A percentile compares a stretch with the other conserved stretches of the same genome.
These are phyloP conservation scores for Stenichneumon culpator DNA, from an alignment of 2,888 invertebrate species.

Conservation along the genomic window DNA sequence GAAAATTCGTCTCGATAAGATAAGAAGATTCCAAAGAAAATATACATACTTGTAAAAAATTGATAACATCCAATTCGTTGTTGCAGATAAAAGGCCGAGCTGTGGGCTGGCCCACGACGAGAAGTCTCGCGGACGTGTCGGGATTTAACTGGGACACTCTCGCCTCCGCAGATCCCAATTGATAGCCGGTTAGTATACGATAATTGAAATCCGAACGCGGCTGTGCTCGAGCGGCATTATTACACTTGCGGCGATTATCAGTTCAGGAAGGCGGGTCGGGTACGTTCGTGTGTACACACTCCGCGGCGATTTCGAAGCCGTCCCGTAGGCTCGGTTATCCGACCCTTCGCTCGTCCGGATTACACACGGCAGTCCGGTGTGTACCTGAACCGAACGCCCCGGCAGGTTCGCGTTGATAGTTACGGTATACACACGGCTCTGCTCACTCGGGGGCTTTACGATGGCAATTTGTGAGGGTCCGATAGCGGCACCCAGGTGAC, in stretches of 20 bases:
- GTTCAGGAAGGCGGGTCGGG: slow-evolving; percentile 46
- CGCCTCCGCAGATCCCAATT: not conserved
- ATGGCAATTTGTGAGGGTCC: slow-evolving; percentile 52
- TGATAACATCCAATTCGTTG: not conserved
- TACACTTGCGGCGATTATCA: slow-evolving; percentile 53
- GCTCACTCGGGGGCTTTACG: slow-evolving; percentile 37
- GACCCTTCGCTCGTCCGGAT: slow-evolving; percentile 50
- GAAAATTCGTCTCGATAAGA: too few species aligned
- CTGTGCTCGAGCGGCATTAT: slow-evolving; percentile 35
- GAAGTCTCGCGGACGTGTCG: not conserved
- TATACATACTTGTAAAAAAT: not conserved
- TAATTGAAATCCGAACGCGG: slow-evolving; percentile 53
- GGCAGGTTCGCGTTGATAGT: slow-evolving; percentile 58
- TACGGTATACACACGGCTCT: slow-evolving; percentile 14
- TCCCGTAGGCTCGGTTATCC: slow-evolving; percentile 37
- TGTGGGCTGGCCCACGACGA: not conserved
- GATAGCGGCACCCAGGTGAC: slow-evolving; percentile 57
- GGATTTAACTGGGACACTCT: not conserved
- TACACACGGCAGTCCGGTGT: slow-evolving; percentile 22
- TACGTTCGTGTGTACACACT: slow-evolving; percentile 16
- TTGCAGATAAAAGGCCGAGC: not conserved
- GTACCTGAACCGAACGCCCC: slow-evolving; percentile 17
- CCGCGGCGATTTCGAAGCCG: slow-evolving; percentile 10
- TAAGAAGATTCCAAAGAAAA: not conserved
- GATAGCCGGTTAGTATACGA: not conserved